Percentiles rank a stretch among this genome's conserved stretches.
phyloP scores from a whole-genome alignment of 2,113 vertebrate species.

The Cariama cristata region DNA sequence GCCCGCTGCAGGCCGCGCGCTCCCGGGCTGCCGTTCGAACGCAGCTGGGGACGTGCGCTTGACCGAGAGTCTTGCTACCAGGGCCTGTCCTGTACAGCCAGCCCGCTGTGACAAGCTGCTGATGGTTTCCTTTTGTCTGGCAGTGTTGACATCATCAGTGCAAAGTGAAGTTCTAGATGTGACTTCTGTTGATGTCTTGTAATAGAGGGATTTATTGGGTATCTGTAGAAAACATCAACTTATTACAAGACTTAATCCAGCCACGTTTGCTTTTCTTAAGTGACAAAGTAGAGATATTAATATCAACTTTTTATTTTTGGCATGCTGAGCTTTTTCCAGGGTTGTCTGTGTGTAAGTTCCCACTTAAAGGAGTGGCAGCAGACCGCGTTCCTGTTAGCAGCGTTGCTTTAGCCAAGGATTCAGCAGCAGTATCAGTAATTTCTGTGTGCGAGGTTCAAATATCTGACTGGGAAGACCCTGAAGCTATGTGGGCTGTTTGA shows the following conservation, averaged over 20 bases:
- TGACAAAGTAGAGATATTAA: accelerated
- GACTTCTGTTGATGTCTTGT: neutral
- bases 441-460: neutral
- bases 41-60: neutral
- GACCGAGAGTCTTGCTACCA: neutral
- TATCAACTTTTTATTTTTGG: accelerated
- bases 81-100: neutral
- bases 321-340: too few relatives aligned
- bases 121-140: neutral
- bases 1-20: neutral
- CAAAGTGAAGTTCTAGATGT: neutral
- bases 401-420: neutral
- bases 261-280: too few relatives aligned
- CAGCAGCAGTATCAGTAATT: accelerated
- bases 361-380: neutral
- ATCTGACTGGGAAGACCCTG: accelerated
- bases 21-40: neutral
- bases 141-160: neutral
- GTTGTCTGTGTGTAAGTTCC: too few relatives aligned
- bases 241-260: neutral
- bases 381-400: accelerated
- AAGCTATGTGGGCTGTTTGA: neutral
- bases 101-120: neutral
- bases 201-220: too few relatives aligned
- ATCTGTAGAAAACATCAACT: neutral